Evolutionary conservation across 2,113 vertebrate species (phyloP).

Genomic region (Oenanthe oenanthe): DNA sequence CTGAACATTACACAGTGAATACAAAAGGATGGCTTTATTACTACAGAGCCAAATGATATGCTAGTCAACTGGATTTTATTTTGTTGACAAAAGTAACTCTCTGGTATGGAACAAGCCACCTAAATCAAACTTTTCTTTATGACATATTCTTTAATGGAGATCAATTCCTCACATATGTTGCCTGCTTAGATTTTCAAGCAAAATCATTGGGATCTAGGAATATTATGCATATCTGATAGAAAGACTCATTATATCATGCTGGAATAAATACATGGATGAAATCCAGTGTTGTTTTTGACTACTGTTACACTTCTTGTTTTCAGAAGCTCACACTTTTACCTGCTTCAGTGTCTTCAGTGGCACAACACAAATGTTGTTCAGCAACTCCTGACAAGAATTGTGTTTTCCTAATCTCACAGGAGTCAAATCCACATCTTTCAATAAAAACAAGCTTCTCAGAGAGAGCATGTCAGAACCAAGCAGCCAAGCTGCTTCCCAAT

Average conservation of each 20-base stretch:
- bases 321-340: not conserved
- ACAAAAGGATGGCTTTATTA: not conserved
- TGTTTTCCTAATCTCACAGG: not conserved
- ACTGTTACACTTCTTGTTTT: not conserved
- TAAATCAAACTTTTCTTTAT: not conserved
- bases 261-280: not conserved
- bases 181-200: not conserved
- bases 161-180: not conserved
- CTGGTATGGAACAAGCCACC: not conserved
- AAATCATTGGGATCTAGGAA: not conserved
- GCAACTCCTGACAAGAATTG: not conserved
- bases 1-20: fast-evolving
- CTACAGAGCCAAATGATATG: not conserved
- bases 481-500: not conserved
- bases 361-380: not conserved
- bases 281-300: fast-evolving
- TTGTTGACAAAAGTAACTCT: not conserved
- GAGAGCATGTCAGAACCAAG: not conserved
- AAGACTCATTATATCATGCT: not conserved
- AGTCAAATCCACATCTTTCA: not conserved
- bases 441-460: not conserved
- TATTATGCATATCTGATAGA: not conserved
- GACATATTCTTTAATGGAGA: not conserved
- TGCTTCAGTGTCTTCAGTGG: not conserved
- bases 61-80: not conserved